These are phyloP conservation scores for Palloptera scutellata DNA, from an alignment of 2,888 invertebrate genomes.

Conservation along the genomic window DNA sequence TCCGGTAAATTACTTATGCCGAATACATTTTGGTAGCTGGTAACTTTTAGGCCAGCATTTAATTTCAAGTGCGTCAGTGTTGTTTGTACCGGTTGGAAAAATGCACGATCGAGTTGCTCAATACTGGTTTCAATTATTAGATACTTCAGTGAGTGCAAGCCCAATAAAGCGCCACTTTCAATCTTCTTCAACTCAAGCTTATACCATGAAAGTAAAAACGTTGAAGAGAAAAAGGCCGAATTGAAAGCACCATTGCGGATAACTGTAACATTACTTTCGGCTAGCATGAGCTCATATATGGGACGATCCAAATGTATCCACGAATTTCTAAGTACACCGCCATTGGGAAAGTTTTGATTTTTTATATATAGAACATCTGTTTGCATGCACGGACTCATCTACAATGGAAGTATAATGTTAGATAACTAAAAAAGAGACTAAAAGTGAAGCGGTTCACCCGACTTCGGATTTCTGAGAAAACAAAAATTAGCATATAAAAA, in stretches of 20 bases:
- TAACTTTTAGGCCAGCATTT: slow-evolving; percentile 42
- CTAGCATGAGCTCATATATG: slow-evolving; percentile 45
- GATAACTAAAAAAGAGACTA: no score
- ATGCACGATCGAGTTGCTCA: slow-evolving; percentile 41
- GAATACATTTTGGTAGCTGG: slow-evolving; percentile 45
- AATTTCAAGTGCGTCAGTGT: slow-evolving; percentile 49
- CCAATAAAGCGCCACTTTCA: slow-evolving; percentile 50
- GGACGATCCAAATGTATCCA: slow-evolving; percentile 33
- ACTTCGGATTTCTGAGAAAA: no score
- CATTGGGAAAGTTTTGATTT: slow-evolving; percentile 38
- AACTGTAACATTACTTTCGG: slow-evolving; percentile 36
- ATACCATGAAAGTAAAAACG: slow-evolving; percentile 41
- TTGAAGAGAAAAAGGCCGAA: slow-evolving; percentile 46
- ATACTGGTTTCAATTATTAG: slow-evolving; percentile 47
- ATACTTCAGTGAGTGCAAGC: slow-evolving; percentile 47
- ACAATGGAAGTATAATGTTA: no score
- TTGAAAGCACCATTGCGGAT: slow-evolving; percentile 53
- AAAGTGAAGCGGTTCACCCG: no score
- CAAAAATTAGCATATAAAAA: no score
- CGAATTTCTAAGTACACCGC: slow-evolving; percentile 27
- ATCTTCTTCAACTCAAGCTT: slow-evolving; percentile 42
- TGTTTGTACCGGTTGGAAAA: slow-evolving; percentile 56
- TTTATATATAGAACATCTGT: slow-evolving; percentile 40
- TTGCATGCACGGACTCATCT: slow-evolving; percentile 19
- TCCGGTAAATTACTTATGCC: slow-evolving; percentile 45